A percentile compares a stretch with the other conserved stretches of the same genome.
Conservation (phyloP, 2,113 vertebrate species). For the Candoia aspera region DNA sequence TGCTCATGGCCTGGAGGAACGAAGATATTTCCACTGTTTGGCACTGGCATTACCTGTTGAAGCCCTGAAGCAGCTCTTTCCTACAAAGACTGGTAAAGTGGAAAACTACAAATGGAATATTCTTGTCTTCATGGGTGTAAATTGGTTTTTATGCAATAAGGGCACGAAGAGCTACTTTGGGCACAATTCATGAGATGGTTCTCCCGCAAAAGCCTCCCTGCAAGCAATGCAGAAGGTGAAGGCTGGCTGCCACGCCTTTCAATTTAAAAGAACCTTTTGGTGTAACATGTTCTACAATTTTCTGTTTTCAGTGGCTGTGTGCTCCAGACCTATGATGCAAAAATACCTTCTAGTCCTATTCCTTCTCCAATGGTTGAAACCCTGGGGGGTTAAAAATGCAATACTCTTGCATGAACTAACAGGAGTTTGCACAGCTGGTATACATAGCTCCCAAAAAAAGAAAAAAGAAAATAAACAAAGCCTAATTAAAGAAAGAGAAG, state of each 20-base stretch:
- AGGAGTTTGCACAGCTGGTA: not conserved
- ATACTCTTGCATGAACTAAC: not conserved
- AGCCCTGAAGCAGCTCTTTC: not conserved
- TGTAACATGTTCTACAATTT: not conserved
- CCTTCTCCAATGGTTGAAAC: not conserved
- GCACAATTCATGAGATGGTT: not conserved
- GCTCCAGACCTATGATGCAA: not conserved
- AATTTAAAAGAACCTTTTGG: not conserved
- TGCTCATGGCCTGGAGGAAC: not conserved
- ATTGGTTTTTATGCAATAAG: not conserved
- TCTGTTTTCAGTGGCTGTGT: not conserved
- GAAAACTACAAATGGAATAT: not conserved
- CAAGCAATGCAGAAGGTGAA: not conserved
- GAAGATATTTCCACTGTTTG: not conserved
- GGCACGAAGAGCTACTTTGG: not conserved
- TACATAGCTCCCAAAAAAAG: not conserved
- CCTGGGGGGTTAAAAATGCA: not conserved
- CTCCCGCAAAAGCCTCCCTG: not conserved
- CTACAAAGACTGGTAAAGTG: not conserved
- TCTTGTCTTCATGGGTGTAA: not conserved
- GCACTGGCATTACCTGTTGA: not conserved
- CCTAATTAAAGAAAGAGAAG: not conserved
- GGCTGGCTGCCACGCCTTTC: not conserved
- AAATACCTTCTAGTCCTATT: too few species aligned
- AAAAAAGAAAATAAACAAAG: not conserved